phyloP scores from a whole-genome alignment of 2,797 vertebrate genomes.

The Phalloptychus januarius region DNA sequence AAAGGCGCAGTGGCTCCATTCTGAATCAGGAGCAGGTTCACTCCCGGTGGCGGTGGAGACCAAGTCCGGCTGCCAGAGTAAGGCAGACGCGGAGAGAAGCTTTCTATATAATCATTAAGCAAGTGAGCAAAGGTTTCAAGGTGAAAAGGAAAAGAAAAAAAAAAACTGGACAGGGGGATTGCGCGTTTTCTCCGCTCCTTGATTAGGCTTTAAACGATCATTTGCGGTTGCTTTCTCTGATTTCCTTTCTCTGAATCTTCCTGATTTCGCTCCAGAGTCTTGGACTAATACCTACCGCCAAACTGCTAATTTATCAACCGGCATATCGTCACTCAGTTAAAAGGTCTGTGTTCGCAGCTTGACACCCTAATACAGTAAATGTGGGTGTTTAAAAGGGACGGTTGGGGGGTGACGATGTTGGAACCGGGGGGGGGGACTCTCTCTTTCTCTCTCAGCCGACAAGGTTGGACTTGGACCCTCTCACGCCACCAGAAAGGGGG shows the following conservation, averaged over 20 bases:
- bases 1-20: slow-evolving; percentile 79
- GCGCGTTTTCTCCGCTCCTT: slow-evolving; percentile 16
- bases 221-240: neutral
- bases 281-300: neutral
- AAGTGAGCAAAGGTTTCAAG: slow-evolving; percentile 66
- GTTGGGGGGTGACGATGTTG: neutral
- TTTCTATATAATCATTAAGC: slow-evolving; percentile 73
- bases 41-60: slow-evolving; percentile 10
- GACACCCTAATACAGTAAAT: slow-evolving; percentile 44
- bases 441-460: slow-evolving; percentile 38
- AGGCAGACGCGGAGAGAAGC: slow-evolving; percentile 26
- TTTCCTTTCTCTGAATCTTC: slow-evolving; percentile 5
- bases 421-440: slow-evolving; percentile 9
- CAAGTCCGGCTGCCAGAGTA: neutral
- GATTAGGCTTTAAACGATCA: slow-evolving; percentile 31
- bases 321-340: neutral
- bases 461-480: slow-evolving; percentile 55
- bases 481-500: slow-evolving; percentile 72
- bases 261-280: neutral
- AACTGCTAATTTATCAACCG: neutral
- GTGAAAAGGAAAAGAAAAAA: slow-evolving; percentile 4
- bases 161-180: slow-evolving; percentile 4
- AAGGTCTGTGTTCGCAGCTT: slow-evolving; percentile 41
- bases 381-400: slow-evolving; percentile 22
- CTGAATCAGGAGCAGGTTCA: slow-evolving; percentile 72